Conservation (phyloP, 2,113 vertebrate genomes). For the Podiceps cristatus region DNA sequence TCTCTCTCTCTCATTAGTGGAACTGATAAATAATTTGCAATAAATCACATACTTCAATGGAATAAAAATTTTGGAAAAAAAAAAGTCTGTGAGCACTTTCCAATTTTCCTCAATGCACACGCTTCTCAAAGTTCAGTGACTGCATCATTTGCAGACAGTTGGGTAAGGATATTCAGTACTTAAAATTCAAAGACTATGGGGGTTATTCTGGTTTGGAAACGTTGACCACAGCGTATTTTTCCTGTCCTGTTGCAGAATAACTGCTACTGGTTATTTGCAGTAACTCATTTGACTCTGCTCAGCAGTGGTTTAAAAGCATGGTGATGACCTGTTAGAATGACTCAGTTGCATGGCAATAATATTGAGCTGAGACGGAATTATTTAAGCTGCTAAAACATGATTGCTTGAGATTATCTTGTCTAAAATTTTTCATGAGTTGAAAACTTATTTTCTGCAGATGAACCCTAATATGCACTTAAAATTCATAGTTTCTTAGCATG, state of each 20-base stretch:
- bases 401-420: neutral
- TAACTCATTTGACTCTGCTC: neutral
- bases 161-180: neutral
- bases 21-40: neutral
- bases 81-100: neutral
- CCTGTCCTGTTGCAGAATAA: neutral
- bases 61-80: neutral
- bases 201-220: neutral
- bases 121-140: neutral
- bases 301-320: neutral
- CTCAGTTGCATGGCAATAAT: neutral
- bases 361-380: neutral
- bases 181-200: neutral
- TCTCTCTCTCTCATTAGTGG: neutral
- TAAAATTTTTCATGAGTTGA: neutral
- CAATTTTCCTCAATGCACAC: neutral
- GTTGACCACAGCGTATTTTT: neutral
- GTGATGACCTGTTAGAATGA: neutral
- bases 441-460: neutral
- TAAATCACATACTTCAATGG: neutral
- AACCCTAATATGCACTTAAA: neutral
- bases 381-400: neutral
- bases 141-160: neutral
- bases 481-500: neutral
- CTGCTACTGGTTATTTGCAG: neutral